Conservation (phyloP, 2,888 invertebrate genomes). For the Heliconius aoede region DNA sequence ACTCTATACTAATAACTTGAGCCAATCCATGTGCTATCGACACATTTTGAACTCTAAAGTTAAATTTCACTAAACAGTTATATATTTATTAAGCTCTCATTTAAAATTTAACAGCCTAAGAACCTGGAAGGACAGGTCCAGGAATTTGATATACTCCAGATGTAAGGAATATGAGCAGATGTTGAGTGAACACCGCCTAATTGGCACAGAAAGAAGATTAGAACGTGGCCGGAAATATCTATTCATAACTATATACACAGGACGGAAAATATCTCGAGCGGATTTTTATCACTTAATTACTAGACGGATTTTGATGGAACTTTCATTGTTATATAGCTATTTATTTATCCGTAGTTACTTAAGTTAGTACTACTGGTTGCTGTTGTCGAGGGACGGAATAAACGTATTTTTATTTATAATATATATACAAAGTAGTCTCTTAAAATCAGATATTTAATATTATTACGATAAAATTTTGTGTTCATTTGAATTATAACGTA, state of each 20-base stretch:
- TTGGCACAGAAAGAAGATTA: neutral
- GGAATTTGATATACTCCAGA: slow-evolving; percentile 1
- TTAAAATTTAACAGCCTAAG: neutral
- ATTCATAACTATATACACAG: neutral
- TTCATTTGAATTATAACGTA: slow-evolving; percentile 33
- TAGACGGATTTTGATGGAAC: neutral
- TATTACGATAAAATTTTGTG: slow-evolving; percentile 25
- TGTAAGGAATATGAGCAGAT: neutral
- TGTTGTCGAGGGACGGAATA: too few relatives aligned
- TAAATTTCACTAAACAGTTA: neutral
- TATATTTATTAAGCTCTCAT: neutral
- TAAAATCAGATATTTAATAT: neutral
- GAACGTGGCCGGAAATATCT: neutral
- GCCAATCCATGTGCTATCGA: neutral
- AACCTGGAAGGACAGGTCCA: neutral
- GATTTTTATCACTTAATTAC: neutral
- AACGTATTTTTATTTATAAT: neutral
- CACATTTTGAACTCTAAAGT: neutral
- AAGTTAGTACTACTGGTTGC: too few relatives aligned
- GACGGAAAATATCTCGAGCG: neutral
- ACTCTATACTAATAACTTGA: slow-evolving; percentile 20
- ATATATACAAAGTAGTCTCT: neutral
- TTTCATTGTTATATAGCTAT: neutral
- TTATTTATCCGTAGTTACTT: too few relatives aligned
- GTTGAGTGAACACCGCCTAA: neutral